These are phyloP conservation scores for Pandion haliaetus DNA, from an alignment of 2,113 vertebrate genomes.

Conservation along the genomic window DNA sequence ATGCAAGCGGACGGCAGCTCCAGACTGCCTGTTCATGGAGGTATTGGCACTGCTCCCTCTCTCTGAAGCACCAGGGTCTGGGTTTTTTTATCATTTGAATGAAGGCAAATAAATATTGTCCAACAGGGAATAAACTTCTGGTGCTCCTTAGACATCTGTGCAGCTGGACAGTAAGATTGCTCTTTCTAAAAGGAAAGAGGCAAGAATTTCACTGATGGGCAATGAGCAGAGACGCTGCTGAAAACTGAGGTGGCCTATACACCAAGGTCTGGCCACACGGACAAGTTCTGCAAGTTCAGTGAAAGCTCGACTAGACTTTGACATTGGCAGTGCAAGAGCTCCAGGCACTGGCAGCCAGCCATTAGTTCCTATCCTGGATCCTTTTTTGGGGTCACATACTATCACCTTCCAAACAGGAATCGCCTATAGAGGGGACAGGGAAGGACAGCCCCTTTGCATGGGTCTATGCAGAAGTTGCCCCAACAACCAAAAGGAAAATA, in stretches of 20 bases:
- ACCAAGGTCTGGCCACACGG: neutral
- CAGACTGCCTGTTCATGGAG: neutral
- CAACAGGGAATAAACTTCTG: too few relatives aligned
- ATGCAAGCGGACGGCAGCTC: neutral
- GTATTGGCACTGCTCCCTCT: neutral
- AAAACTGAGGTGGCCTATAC: neutral
- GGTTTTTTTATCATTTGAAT: neutral
- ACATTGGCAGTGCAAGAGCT: neutral
- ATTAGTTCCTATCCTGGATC: neutral
- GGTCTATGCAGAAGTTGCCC: neutral
- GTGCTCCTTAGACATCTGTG: neutral
- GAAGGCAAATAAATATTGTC: neutral
- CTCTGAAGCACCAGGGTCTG: neutral
- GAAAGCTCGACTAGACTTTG: neutral
- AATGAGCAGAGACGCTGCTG: neutral
- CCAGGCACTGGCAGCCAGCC: neutral
- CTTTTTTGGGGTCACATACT: neutral
- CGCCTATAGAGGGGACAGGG: rapidly evolving
- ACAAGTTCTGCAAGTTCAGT: neutral
- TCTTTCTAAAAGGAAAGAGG: neutral
- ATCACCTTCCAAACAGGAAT: neutral
- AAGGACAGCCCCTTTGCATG: neutral
- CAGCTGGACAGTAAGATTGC: neutral
- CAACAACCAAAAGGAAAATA: neutral
- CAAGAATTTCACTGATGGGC: neutral